These are phyloP conservation scores for Hydra vulgaris DNA, from an alignment of 30 jellyfish, hydroid and myxozoan genomes.

Conservation along the genomic window DNA sequence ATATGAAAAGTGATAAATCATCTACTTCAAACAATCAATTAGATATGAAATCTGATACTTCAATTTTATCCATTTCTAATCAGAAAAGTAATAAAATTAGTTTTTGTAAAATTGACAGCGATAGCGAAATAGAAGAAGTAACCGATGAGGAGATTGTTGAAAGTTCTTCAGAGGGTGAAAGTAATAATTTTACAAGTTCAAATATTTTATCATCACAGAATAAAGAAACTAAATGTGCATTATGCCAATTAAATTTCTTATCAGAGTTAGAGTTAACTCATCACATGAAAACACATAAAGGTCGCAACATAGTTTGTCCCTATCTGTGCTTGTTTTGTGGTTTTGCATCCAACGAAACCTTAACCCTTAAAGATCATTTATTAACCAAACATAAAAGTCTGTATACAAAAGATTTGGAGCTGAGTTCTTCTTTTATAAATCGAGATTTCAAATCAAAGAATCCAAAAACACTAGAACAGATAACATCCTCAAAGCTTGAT, in stretches of 20 bases:
- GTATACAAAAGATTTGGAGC: slow-evolving; percentile 18
- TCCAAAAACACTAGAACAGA: background rate
- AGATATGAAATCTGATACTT: background rate
- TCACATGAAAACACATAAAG: slow-evolving; percentile 8
- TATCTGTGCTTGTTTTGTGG: slow-evolving; percentile 30
- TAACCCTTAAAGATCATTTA: slow-evolving; percentile 11
- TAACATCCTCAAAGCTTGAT: background rate
- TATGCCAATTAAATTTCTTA: slow-evolving; percentile 4
- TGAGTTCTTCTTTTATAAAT: slow-evolving; percentile 13
- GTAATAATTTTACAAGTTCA: background rate
- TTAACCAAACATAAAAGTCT: slow-evolving; percentile 3
- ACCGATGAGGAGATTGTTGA: slow-evolving; percentile 29
- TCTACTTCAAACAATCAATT: background rate
- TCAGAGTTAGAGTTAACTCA: slow-evolving; percentile 1
- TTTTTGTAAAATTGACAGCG: background rate
- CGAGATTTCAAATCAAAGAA: background rate
- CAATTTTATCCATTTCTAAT: background rate
- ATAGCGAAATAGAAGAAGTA: slow-evolving; percentile 7
- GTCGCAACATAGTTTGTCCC: background rate
- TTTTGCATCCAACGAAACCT: background rate
- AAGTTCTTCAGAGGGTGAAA: slow-evolving; percentile 31
- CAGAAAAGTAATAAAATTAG: too few species aligned
- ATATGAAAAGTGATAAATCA: background rate
- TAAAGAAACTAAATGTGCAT: background rate
- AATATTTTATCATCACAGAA: background rate